Base-by-base conservation (phyloP, 2,888 invertebrate species). In the Brenthis ino region DNA sequence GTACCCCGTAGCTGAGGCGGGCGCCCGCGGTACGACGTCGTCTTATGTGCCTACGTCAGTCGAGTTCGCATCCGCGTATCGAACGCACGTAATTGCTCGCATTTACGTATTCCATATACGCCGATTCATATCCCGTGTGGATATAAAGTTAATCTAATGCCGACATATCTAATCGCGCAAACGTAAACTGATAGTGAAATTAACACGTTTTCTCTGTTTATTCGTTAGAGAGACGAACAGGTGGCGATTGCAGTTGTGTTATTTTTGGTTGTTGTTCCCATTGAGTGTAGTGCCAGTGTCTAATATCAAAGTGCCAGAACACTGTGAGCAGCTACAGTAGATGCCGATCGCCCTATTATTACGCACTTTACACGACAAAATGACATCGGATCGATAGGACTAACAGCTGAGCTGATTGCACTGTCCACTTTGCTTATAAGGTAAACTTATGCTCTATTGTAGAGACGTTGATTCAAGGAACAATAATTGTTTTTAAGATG, bases 361-460 rank as follows among this genome's bases (percentile, higher is more conserved):
- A 76, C 74, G 75, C 72, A 77, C 76, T 76, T 74, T 76, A 76
- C 74, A 76, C 37, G 37, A 77, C 80, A 76, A 78, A 82, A 77
- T 80, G 79, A 79, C 77, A 74, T 74, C 77, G 82, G 86, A 88
- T 90, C 90, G 84, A 90, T 90, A 85, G 77, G 71, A 51, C 63
- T 73, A 86, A 86, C 89, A 88, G 87, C 89, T 89, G 88, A 85
- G 82, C 79, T 78, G 79, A 82, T 83, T 84, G 82, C 78, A 83
- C 78, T 83, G 77, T 77, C 82, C 82, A 82, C 82, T 82, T 80
- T 74, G 76, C 79, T 81, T 84, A 81, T 84, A 80, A 89, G 88
- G 89, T 89, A 80, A 86, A 76, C 76, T 72, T n/a, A 6, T 60
- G 13, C 55, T 48, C n/a, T n/a, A 54, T 48, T 57, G 50, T 48